Evolutionary conservation across 2,113 vertebrate genomes (phyloP), one percentile per base, ranked within the genome.

Genomic region (Opisthocomus hoazin): DNA sequence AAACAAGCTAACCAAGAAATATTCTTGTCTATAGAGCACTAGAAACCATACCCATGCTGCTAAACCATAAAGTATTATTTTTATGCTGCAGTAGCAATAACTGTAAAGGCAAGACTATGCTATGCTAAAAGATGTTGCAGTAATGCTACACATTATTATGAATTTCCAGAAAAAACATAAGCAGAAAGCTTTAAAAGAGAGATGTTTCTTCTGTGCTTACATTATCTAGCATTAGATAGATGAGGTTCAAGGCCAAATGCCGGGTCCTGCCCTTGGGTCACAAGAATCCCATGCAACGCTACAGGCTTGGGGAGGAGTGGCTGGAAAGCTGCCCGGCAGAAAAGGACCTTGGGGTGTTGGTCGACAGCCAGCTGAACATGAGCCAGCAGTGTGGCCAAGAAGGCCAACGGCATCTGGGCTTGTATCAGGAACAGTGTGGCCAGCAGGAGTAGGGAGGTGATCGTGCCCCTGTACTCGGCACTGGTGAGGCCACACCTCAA

Each of bases 391-490:
- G 65, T 58, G 30, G 4, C 30, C 60, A 48, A 37, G 34, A 13
- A 29, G 15, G 29, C 26, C 22, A 10, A 0, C 2, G 3, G 15
- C 53, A 82, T 5, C 48, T 64, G 81, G 75, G 48, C 11, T 2
- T 85, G 17, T 2, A 21, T 20, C 53, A 81, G 34, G 1, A 10
- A 0, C 34, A n/a, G n/a, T n/a, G n/a, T n/a, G n/a, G n/a, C n/a
- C n/a, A n/a, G n/a, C n/a, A 81, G 58, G 41, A 53, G 0, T 0
- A 51, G n/a, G 54, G 20, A 5, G 34, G 43, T 1, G 53, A 64
- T 0, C 0, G 0, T 27, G 1, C 23, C 27, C 23, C 53, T 57
- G 36, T 30, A 2, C 51, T 36, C 0, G 0, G 24, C 24, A 11
- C 39, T 71, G 63, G 0, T 51, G 43, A 66, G n/a, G 53, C 11